Base-by-base conservation (phyloP, 1,140 invertebrate species). In the Glossosoma conforme region DNA sequence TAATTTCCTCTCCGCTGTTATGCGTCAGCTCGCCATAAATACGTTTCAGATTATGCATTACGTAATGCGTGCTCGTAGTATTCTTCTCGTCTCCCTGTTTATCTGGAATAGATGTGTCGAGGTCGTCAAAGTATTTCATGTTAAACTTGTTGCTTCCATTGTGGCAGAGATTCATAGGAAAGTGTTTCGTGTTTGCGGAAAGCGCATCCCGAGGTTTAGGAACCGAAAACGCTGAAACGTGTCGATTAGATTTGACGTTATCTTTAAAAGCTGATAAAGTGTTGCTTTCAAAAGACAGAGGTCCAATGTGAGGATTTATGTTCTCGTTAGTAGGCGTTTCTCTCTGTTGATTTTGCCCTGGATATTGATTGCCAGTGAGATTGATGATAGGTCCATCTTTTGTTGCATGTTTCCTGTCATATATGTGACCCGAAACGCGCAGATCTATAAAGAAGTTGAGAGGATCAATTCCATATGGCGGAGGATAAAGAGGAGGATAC, bases 381-480 rank as follows among this genome's bases (percentile, higher is more conserved):
- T 56, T 61, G 14, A 61, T n/a, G 38, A 35, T 58, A 18, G 63
- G 54, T 19, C 63, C 45, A 9, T 65, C 63, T 9, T 59, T 50
- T 3, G 61, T 77, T 18, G 68, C 66, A 46, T 80, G 75, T 49
- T 87, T 87, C 19, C 83, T 71, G 48, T 88, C 86, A 67, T 86
- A 89, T 45, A 88, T 87, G 54, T 89, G 86, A 0, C 86, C 85
- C 2, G 85, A 87, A 0, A 88, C 86, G 32, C 86, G 77, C 0
- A 89, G 63, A 60, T 89, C 87, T 32, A 89, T 88, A 66, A 89
- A 88, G 61, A 88, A 88, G 60, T 88, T 86, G 4, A 88, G 54
- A 0, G 86, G 86, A 71, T 89, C 86, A 13, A 88, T 85, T 4
- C 81, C 83, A n/a, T 86, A 85, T 20, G 84, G 84, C 0, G 84